Evolutionary conservation across 2,113 vertebrate species (phyloP).

Genomic region (Sylvia atricapilla): DNA sequence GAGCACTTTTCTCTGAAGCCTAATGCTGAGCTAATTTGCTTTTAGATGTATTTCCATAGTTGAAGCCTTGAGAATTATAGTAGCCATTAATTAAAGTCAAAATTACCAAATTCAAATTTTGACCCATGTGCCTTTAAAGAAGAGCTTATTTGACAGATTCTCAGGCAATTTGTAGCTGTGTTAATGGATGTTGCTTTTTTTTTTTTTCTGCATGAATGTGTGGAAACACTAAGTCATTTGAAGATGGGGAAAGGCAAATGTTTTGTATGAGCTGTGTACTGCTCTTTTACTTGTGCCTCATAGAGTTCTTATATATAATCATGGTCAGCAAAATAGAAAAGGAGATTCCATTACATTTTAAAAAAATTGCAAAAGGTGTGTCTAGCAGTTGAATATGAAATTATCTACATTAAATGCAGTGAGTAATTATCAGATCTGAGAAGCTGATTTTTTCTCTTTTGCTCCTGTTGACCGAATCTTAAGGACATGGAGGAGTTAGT

Average conservation of each 20-base stretch:
- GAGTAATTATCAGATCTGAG: neutral
- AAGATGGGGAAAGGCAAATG: neutral
- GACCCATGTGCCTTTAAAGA: neutral
- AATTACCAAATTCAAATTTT: neutral
- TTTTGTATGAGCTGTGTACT: neutral
- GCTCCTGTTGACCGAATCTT: neutral
- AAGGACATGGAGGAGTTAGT: neutral
- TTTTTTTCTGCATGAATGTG: neutral
- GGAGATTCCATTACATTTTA: neutral
- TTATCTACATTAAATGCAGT: neutral
- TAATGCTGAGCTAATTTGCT: neutral
- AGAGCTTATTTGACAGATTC: neutral
- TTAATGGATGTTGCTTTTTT: neutral
- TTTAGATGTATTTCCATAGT: neutral
- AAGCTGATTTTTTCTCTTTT: neutral
- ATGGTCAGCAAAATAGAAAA: neutral
- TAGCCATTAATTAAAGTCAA: neutral
- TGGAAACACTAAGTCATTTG: neutral
- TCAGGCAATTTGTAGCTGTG: neutral
- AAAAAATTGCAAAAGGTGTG: neutral
- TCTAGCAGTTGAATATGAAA: neutral
- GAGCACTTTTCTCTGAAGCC: neutral
- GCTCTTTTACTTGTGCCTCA: neutral
- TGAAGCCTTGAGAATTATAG: neutral
- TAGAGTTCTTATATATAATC: neutral